Evolutionary conservation across 2,888 invertebrate genomes (phyloP).

Genomic region (Lepas anatifera): DNA sequence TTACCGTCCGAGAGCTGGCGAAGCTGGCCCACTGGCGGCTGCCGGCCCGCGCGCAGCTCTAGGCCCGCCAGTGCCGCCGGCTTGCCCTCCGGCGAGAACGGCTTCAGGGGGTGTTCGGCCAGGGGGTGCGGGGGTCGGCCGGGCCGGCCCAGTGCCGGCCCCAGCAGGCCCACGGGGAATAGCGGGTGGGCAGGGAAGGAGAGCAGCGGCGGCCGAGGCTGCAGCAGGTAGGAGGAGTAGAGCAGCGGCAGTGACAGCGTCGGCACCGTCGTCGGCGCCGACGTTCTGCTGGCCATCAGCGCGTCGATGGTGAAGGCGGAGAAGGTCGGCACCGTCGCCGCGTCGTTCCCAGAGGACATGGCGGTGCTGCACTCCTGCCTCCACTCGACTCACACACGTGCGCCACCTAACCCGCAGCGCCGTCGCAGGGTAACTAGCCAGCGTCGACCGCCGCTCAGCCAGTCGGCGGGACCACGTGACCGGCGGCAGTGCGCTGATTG

Average conservation of each 20-base stretch:
- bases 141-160: not conserved
- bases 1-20: too few relatives aligned
- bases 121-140: not conserved
- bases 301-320: not conserved
- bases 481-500: not conserved
- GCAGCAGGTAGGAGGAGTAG: conserved; percentile 5
- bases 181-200: not conserved
- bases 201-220: not conserved
- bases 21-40: too few relatives aligned
- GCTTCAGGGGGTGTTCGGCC: not conserved
- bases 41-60: not conserved
- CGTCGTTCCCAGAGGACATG: not conserved
- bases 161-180: not conserved
- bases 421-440: not conserved
- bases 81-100: not conserved
- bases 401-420: not conserved
- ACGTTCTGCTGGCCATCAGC: not conserved
- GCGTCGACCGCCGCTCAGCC: not conserved
- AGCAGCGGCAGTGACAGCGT: conserved; percentile 3
- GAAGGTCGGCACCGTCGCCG: not conserved
- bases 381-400: too few relatives aligned
- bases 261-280: not conserved
- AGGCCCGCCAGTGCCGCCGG: not conserved
- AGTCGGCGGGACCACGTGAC: not conserved
- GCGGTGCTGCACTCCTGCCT: not conserved